Evolutionary conservation across 2,888 invertebrate species (phyloP).

Genomic region (Pyrgus malvae): DNA sequence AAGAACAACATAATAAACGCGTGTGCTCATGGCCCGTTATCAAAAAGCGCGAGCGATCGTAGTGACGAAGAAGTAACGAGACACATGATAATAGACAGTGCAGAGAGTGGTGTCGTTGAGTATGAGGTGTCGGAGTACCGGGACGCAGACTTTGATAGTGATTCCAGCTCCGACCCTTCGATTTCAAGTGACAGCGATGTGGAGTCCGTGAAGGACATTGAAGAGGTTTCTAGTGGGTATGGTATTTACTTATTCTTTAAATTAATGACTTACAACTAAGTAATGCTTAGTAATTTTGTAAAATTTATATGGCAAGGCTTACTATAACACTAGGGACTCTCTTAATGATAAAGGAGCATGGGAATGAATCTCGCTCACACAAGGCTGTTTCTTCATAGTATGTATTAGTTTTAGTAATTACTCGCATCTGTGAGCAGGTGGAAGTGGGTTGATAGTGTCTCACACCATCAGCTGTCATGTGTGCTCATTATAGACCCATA

Average conservation of each 20-base stretch:
- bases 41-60: slow-evolving; percentile 47
- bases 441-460: too few relatives aligned
- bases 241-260: not conserved
- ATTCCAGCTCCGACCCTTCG: slow-evolving; percentile 47
- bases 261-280: too few relatives aligned
- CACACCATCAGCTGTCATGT: too few relatives aligned
- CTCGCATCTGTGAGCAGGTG: too few relatives aligned
- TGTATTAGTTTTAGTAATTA: too few relatives aligned
- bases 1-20: slow-evolving; percentile 78
- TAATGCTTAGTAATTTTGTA: too few relatives aligned
- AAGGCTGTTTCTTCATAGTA: too few relatives aligned
- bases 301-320: too few relatives aligned
- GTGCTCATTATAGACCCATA: too few relatives aligned
- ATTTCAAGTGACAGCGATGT: slow-evolving; percentile 66
- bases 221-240: slow-evolving; percentile 69
- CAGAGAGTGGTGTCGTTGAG: slow-evolving; percentile 67
- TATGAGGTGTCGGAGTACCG: slow-evolving; percentile 74
- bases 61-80: slow-evolving; percentile 59
- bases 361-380: too few relatives aligned
- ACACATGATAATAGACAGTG: slow-evolving; percentile 74
- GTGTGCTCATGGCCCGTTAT: slow-evolving; percentile 72
- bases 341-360: too few relatives aligned
- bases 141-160: slow-evolving; percentile 61
- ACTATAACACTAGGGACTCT: too few relatives aligned
- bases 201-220: slow-evolving; percentile 71